Conservation (phyloP, 2,888 invertebrate genomes). For the Eilema griseolum region DNA sequence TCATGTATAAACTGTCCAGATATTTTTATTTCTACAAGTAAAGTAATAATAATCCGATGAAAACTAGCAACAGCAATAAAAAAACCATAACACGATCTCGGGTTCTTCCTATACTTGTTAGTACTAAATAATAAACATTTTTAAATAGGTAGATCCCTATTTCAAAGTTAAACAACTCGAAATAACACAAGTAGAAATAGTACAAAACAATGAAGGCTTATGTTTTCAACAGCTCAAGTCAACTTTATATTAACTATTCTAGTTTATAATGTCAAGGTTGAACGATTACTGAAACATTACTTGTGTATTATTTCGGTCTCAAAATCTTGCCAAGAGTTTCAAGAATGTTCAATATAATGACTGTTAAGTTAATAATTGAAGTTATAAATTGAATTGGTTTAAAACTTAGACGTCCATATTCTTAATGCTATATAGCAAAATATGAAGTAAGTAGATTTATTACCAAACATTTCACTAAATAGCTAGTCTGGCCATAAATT, state of each 20-base stretch:
- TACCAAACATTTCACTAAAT: no score
- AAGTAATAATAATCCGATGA: background rate
- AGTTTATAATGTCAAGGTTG: background rate
- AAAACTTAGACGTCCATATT: no score
- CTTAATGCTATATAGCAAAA: no score
- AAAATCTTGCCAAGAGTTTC: background rate
- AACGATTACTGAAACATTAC: conserved; percentile 27
- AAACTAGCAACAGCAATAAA: background rate
- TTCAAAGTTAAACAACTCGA: background rate
- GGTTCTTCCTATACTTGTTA: background rate
- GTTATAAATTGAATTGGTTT: background rate
- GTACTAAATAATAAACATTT: background rate
- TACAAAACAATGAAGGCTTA: background rate
- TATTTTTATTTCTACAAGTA: no score
- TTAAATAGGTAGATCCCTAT: background rate
- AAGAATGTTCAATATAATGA: background rate
- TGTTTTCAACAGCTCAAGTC: background rate
- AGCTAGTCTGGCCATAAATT: no score
- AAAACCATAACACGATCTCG: background rate
- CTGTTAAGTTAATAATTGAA: background rate
- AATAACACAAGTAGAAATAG: background rate
- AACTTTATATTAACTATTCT: background rate
- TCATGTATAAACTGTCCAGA: no score
- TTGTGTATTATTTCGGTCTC: conserved; percentile 22
- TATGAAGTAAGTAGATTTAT: no score